Evolutionary conservation across 2,888 invertebrate genomes (phyloP).

Genomic region (Cantharis rufa): DNA sequence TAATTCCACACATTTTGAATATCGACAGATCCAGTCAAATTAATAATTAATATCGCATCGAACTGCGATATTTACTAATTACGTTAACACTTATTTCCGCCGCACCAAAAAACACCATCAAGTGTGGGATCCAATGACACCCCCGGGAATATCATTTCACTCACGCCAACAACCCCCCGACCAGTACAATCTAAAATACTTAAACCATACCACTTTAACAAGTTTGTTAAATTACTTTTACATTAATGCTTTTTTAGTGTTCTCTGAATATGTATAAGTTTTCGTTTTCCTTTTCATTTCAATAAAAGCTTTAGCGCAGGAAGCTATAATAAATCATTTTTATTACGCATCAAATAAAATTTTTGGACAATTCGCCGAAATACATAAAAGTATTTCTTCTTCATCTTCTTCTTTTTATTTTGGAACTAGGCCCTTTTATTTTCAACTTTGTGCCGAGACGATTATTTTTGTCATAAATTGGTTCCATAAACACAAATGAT

Average conservation of each 20-base stretch:
- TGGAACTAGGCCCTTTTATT: no score
- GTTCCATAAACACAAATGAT: no score
- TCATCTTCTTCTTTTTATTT: no score
- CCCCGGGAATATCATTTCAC: slow-evolving; percentile 15
- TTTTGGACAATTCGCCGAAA: not conserved
- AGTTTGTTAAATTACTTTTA: slow-evolving; percentile 10
- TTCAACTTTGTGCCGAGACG: no score
- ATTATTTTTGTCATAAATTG: no score
- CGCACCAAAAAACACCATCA: not conserved
- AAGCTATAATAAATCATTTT: not conserved
- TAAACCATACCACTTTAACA: slow-evolving; percentile 4
- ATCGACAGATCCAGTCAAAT: not conserved
- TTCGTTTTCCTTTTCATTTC: slow-evolving; percentile 2
- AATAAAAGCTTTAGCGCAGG: not conserved
- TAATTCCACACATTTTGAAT: not conserved
- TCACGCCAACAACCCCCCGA: slow-evolving; percentile 14
- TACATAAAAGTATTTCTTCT: no score
- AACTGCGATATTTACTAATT: not conserved
- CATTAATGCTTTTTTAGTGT: slow-evolving; percentile 10
- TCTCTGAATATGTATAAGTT: slow-evolving; percentile 11
- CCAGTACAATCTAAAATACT: slow-evolving; percentile 9
- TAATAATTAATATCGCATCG: not conserved
- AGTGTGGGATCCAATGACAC: slow-evolving; percentile 20
- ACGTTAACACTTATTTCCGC: not conserved
- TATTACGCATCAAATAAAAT: not conserved